A percentile compares a stretch with the other conserved stretches of the same genome.
Conservation (phyloP, 2,797 vertebrate genomes). For the Huso huso region DNA sequence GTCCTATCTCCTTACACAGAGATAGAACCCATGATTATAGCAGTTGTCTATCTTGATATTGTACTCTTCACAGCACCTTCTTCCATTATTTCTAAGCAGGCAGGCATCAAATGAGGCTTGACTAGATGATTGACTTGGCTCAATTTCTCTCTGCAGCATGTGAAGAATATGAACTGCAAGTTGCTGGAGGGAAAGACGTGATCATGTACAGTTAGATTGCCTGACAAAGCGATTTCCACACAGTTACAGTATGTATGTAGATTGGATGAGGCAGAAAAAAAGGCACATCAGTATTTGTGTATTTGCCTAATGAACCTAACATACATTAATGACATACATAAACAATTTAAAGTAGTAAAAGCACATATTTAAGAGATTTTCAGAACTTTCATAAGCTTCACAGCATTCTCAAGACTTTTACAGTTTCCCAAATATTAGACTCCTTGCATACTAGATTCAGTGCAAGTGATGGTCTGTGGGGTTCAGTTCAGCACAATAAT, state of each 20-base stretch:
- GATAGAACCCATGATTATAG: too few relatives aligned
- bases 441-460: too few relatives aligned
- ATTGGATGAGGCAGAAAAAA: neutral
- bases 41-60: too few relatives aligned
- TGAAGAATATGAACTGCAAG: constrained; percentile 1
- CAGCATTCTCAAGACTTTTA: too few relatives aligned
- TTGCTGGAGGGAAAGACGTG: neutral
- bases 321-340: constrained; percentile 12
- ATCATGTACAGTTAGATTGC: constrained; percentile 6
- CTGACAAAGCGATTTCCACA: constrained; percentile 4
- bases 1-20: too few relatives aligned
- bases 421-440: too few relatives aligned
- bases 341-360: too few relatives aligned
- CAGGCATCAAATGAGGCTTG: constrained; percentile 16
- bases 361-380: too few relatives aligned
- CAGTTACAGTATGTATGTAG: neutral
- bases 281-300: neutral
- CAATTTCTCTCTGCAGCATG: neutral
- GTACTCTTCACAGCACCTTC: neutral
- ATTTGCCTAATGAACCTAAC: constrained; percentile 16
- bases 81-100: constrained; percentile 10
- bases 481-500: too few relatives aligned
- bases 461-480: too few relatives aligned
- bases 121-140: constrained; percentile 8
- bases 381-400: too few relatives aligned